Evolutionary conservation across 2,888 invertebrate species (phyloP), one percentile per base, ranked within the genome.

Genomic region (Eupithecia subfuscata): DNA sequence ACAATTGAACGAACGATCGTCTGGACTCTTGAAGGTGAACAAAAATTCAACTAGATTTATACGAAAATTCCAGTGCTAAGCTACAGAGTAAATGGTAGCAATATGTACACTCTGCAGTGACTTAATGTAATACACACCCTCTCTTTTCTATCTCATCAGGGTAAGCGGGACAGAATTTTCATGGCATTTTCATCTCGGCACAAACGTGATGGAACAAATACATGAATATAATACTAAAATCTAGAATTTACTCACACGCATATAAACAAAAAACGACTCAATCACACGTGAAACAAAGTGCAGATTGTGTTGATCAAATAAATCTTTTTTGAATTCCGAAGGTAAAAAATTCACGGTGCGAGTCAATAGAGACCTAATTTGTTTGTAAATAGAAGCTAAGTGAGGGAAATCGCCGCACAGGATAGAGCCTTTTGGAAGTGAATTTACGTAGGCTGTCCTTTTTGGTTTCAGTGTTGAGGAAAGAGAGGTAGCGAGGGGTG

Each of bases 171-270:
- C 88, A 83, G 85, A 86, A 85, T 89, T 92, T 92, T 92, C 91
- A 92, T 92, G 88, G 91, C 90, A 90, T 93, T 94, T 93, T 93
- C 93, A 93, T 93, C 90, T 88, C 90, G 85, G 88, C 88, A 92
- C 89, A 91, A 90, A 92, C 92, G 91, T 92, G 92, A 92, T 92
- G 89, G 89, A 91, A 92, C 91, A 93, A 93, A 93, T 90, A 93
- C 91, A 93, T 93, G 93, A 94, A 93, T 92, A 93, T 92, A 91
- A 92, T 92, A 91, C 90, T 91, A 89, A 91, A 93, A 91, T 91
- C 90, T 91, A 90, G 89, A 89, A 90, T 89, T 86, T 83, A 84
- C 83, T 81, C 70, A 69, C 30, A 70, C 71, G 77, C 84, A 82
- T 79, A 80, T 85, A 84, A 73, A 80, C 83, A 79, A 93, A 92